These are phyloP conservation scores for Leucozona laternaria DNA, from an alignment of 2,888 invertebrate genomes.

Conservation along the genomic window DNA sequence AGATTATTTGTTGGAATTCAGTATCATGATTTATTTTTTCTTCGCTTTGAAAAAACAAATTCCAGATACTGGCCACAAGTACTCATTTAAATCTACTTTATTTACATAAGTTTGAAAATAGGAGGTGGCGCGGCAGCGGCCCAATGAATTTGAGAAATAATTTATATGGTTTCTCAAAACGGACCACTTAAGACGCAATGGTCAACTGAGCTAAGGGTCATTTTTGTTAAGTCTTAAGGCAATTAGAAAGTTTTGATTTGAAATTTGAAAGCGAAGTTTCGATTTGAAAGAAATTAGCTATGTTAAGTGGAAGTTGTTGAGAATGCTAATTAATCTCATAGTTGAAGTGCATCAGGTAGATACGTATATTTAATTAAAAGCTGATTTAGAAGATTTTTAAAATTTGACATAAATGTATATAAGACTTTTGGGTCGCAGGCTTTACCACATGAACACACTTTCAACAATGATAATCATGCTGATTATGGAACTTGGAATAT, in stretches of 20 bases:
- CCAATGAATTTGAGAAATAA: conserved; percentile 59
- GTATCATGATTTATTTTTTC: conserved; percentile 54
- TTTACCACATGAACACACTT: too few species aligned
- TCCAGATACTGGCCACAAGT: conserved; percentile 67
- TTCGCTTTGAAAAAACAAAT: conserved; percentile 52
- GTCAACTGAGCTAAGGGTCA: conserved; percentile 71
- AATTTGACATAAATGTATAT: not conserved
- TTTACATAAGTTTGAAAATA: conserved; percentile 37
- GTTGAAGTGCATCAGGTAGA: not conserved
- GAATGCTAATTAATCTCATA: conserved; percentile 65
- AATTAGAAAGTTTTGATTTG: conserved; percentile 69
- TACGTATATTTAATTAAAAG: not conserved
- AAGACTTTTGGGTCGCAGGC: too few species aligned
- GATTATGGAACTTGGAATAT: too few species aligned
- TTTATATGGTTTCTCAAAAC: conserved; percentile 70
- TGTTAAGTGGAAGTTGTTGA: conserved; percentile 54
- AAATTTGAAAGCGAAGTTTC: conserved; percentile 43
- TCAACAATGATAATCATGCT: too few species aligned
- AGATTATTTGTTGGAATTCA: conserved; percentile 54
- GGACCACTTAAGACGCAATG: conserved; percentile 68
- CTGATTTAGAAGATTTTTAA: not conserved
- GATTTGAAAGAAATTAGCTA: conserved; percentile 29
- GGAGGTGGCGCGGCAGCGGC: not conserved
- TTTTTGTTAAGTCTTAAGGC: conserved; percentile 64
- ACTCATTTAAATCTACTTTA: conserved; percentile 72